A percentile compares a stretch with the other conserved stretches of the same genome.
These are phyloP conservation scores for Meloidogyne chitwoodi DNA, from an alignment of 1,140 invertebrate genomes.

Conservation along the genomic window DNA sequence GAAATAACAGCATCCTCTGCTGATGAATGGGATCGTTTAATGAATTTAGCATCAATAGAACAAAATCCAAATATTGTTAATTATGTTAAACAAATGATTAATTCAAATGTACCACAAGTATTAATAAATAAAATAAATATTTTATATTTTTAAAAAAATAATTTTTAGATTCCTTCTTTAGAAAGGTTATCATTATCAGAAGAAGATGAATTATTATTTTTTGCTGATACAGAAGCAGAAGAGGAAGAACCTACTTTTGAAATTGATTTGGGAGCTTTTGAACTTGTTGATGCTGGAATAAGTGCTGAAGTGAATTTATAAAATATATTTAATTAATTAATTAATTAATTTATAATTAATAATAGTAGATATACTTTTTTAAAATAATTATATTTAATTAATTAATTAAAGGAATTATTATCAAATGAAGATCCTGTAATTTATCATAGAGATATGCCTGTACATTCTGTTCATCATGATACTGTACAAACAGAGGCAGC, in stretches of 20 bases:
- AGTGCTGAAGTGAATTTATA: constrained; percentile 46
- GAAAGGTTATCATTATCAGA: neutral
- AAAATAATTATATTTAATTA: neutral
- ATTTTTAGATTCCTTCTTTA: neutral
- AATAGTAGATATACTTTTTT: neutral
- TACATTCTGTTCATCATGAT: constrained; percentile 59
- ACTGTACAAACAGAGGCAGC: constrained; percentile 59
- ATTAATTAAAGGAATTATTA: constrained; percentile 34
- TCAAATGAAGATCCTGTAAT: constrained; percentile 58
- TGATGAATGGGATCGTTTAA: constrained; percentile 5
- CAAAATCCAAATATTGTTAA: constrained; percentile 2
- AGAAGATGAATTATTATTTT: neutral
- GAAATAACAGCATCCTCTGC: neutral
- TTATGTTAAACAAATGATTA: neutral
- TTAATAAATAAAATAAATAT: neutral
- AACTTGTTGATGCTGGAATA: constrained; percentile 55
- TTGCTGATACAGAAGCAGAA: constrained; percentile 11
- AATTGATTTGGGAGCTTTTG: constrained; percentile 57
- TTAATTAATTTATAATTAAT: no score
- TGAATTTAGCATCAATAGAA: constrained; percentile 13
- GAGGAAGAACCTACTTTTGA: constrained; percentile 41
- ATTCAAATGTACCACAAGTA: neutral
- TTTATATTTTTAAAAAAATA: neutral
- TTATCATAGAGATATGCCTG: constrained; percentile 57
- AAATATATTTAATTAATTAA: no score